Percentiles rank a stretch among this genome's conserved stretches.
Conservation (phyloP, 2,797 vertebrate species). For the Clarias pachynema region DNA sequence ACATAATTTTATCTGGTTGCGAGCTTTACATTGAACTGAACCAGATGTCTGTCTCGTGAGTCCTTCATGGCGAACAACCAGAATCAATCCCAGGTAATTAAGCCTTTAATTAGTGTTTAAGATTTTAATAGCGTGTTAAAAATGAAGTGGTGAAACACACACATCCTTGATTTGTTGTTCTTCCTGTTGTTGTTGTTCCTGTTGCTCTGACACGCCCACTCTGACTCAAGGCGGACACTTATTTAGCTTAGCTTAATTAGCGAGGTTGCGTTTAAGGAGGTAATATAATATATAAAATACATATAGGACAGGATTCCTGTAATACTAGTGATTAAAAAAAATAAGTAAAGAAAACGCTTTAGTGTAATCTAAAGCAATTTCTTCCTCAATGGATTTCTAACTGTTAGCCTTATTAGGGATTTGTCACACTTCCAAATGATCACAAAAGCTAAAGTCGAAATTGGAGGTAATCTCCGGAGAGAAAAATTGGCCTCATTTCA, state of each 20-base stretch:
- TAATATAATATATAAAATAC: neutral
- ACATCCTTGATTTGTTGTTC: neutral
- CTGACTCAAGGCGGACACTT: neutral
- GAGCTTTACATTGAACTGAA: neutral
- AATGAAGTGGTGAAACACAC: neutral
- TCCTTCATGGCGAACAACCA: neutral
- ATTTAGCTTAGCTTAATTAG: neutral
- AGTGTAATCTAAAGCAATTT: neutral
- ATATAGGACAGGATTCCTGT: no score
- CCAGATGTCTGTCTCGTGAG: neutral
- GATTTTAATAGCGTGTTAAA: neutral
- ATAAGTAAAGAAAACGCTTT: neutral
- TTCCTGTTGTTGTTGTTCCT: neutral
- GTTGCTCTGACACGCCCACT: neutral
- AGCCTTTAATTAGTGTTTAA: neutral
- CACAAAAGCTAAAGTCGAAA: constrained; percentile 17
- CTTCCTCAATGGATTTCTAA: constrained; percentile 1
- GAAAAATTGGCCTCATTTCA: constrained; percentile 47
- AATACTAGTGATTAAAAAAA: neutral
- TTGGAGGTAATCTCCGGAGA: constrained; percentile 43
- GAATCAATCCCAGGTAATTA: neutral
- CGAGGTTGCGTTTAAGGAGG: neutral
- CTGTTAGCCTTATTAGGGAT: constrained; percentile 56
- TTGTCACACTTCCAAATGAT: constrained; percentile 28
- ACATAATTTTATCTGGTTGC: neutral